These are phyloP conservation scores for Mylabris sibirica DNA, from an alignment of 2,888 invertebrate species.

Conservation along the genomic window DNA sequence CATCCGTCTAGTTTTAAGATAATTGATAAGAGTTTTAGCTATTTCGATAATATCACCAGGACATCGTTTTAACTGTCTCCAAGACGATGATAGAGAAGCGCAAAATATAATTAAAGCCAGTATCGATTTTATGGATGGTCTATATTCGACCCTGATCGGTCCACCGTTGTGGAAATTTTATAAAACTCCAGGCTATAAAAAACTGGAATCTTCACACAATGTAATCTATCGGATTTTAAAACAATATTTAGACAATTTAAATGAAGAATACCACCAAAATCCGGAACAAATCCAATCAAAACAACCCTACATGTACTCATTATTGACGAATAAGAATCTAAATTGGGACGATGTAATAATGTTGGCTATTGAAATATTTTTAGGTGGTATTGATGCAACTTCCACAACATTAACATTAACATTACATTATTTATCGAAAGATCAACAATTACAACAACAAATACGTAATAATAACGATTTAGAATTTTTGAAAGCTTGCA, in stretches of 20 bases:
- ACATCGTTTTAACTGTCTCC: conserved; percentile 59
- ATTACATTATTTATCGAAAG: conserved; percentile 66
- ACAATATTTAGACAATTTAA: conserved; percentile 40
- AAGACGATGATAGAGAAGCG: conserved; percentile 46
- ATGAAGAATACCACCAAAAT: conserved; percentile 37
- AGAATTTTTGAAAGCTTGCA: conserved; percentile 73
- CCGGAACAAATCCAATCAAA: conserved; percentile 36
- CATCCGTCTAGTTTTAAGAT: neutral
- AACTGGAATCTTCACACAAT: conserved; percentile 63
- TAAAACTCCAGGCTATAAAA: conserved; percentile 63
- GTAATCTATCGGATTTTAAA: conserved; percentile 56
- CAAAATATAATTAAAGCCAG: conserved; percentile 61
- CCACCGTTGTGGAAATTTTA: conserved; percentile 63
- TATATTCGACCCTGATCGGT: conserved; percentile 62
- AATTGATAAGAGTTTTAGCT: conserved; percentile 56
- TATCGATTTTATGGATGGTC: conserved; percentile 61
- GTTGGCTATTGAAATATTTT: conserved; percentile 65
- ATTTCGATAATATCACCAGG: conserved; percentile 66
- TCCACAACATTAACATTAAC: conserved; percentile 63
- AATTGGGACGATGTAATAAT: conserved; percentile 62
- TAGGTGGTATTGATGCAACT: conserved; percentile 68
- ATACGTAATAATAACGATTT: conserved; percentile 63
- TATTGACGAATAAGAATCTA: conserved; percentile 59
- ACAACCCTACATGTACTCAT: conserved; percentile 54
- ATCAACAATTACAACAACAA: conserved; percentile 70